phyloP scores from a whole-genome alignment of 2,113 vertebrate genomes.

The Gasterosteus aculeatus region DNA sequence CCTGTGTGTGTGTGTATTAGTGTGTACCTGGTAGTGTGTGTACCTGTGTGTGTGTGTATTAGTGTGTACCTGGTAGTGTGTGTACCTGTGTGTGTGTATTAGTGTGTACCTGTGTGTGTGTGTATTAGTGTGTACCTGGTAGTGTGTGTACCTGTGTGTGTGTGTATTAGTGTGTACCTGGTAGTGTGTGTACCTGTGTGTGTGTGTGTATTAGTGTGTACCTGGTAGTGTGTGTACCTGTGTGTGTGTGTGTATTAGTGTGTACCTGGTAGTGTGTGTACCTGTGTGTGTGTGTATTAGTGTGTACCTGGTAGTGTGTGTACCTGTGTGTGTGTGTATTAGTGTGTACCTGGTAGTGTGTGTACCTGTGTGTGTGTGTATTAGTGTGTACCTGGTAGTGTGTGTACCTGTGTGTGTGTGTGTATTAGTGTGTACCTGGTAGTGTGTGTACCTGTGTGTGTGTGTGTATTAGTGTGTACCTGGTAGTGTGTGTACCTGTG shows the following conservation, averaged over 20 bases:
- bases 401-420: constrained; percentile 19
- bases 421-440: background rate
- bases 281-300: too few species aligned
- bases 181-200: too few species aligned
- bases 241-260: too few species aligned
- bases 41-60: constrained; percentile 10
- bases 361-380: background rate
- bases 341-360: too few species aligned
- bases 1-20: background rate
- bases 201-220: too few species aligned
- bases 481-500: constrained; percentile 14
- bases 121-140: constrained; percentile 82
- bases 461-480: background rate
- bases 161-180: too few species aligned
- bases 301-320: background rate
- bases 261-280: background rate
- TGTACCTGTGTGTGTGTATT: constrained; percentile 14
- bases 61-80: background rate
- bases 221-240: too few species aligned
- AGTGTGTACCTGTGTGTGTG: constrained; percentile 82
- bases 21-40: background rate
- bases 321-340: too few species aligned
- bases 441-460: background rate
- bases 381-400: background rate
- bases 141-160: constrained; percentile 71